Conservation (phyloP, 2,888 invertebrate species). For the Rhaphigaster nebulosa region DNA sequence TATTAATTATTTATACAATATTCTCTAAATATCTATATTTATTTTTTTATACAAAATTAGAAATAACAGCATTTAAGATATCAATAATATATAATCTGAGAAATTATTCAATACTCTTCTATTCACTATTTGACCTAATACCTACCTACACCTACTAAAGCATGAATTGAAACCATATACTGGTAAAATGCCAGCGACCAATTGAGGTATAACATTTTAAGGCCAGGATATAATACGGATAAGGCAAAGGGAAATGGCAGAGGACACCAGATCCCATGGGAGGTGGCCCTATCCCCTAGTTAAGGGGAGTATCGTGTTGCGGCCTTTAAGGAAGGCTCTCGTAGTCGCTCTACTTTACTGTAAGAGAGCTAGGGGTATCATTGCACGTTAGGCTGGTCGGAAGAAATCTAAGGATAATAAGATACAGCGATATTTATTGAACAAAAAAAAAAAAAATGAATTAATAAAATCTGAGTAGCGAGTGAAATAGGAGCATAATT, state of each 20-base stretch:
- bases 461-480: too few species aligned
- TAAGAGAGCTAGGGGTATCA: neutral
- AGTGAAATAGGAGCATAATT: too few species aligned
- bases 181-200: neutral
- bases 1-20: too few species aligned
- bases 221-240: neutral
- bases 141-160: neutral
- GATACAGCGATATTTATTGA: too few species aligned
- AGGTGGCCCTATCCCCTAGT: neutral
- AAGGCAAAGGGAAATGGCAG: neutral
- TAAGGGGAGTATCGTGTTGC: neutral
- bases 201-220: slow-evolving; percentile 13
- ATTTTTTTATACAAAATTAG: too few species aligned
- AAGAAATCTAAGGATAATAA: too few species aligned
- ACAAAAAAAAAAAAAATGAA: too few species aligned
- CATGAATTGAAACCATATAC: neutral
- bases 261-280: neutral
- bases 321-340: neutral
- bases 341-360: neutral
- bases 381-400: neutral
- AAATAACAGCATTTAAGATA: too few species aligned
- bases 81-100: neutral
- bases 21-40: too few species aligned
- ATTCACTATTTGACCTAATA: neutral
- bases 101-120: too few species aligned